Evolutionary conservation across 2,113 vertebrate genomes (phyloP), one percentile per base, ranked within the genome.

Genomic region (Barnardius zonarius): DNA sequence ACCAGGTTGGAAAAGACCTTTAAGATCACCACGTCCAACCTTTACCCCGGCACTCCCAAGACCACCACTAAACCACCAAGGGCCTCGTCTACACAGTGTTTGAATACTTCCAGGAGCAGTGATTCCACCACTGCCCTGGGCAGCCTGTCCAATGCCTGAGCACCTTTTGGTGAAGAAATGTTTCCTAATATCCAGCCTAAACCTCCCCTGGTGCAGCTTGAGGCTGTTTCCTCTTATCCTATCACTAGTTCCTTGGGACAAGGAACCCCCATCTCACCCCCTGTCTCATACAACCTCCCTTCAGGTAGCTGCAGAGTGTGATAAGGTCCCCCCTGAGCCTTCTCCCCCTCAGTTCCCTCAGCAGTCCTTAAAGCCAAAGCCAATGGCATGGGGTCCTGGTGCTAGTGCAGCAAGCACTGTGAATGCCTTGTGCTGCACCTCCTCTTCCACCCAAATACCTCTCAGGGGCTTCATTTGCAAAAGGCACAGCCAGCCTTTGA

Each of bases 401-500:
- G 72, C 76, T 51, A 27, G 48, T 5, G 7, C 54, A 3, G 77
- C 83, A 74, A 46, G 14, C 54, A 33, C 54, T 11, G 18, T 33
- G 12, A 35, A 39, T 2, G 5, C 35, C 54, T 44, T 14, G 39
- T 5, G 46, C 78, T 54, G 75, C 80, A 30, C 73, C 80, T 80
- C 33, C 41, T 62, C 67, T 59, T 88, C 63, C 46, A 9, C 49
- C 63, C 43, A 13, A 54, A 1, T 22, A 41, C 39, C 68, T 85
- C 87, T 49, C 59, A 2, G 92, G 83, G 90, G 90, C 72, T 92
- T 88, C 86, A 52, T 88, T 83, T 92, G 86, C 80, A 75, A 90
- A 78, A 92, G 68, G 27, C 68, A 64, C 51, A 37, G 59, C 23
- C 80, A 43, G 55, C 62, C 73, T 61, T 13, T 39, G 85, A 83